A percentile compares a stretch with the other conserved stretches of the same genome.
Evolutionary conservation across 2,797 vertebrate genomes (phyloP).

Genomic region (Merluccius polli): DNA sequence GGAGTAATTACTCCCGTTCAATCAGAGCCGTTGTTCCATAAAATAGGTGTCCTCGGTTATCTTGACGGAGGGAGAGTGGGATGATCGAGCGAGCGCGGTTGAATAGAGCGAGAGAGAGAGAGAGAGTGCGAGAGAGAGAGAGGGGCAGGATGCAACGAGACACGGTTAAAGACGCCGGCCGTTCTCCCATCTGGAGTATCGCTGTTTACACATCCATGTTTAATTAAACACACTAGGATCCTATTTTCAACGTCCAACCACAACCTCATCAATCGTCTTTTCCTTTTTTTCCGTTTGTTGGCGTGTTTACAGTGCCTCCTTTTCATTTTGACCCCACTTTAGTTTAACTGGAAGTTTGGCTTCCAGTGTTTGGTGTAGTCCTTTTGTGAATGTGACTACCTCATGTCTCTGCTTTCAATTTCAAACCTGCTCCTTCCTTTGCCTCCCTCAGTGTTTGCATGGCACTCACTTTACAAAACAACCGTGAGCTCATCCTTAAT

Average conservation of each 20-base stretch:
- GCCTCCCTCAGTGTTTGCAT: slow-evolving; percentile 7
- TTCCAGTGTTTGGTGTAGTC: too few species aligned
- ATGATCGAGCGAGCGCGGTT: slow-evolving; percentile 8
- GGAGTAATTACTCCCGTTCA: slow-evolving; percentile 40
- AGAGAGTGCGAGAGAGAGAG: neutral
- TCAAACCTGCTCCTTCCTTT: slow-evolving; percentile 1
- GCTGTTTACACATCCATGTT: slow-evolving; percentile 45
- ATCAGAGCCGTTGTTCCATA: slow-evolving; percentile 24
- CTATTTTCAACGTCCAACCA: slow-evolving; percentile 28
- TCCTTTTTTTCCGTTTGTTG: neutral
- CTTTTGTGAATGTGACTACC: too few species aligned
- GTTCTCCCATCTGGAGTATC: slow-evolving; percentile 34
- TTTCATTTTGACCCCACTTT: too few species aligned
- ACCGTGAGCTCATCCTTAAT: slow-evolving; percentile 23
- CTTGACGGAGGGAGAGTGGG: slow-evolving; percentile 11
- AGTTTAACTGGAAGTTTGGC: too few species aligned
- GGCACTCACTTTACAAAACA: slow-evolving; percentile 31
- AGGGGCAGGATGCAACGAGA: neutral
- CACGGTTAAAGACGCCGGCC: slow-evolving; percentile 9
- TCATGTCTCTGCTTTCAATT: too few species aligned
- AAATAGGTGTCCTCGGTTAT: slow-evolving; percentile 43
- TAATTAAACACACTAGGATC: slow-evolving; percentile 46
- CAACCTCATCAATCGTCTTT: slow-evolving; percentile 1
- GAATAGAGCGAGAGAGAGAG: slow-evolving; percentile 7
- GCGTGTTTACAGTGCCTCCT: too few species aligned